phyloP scores from a whole-genome alignment of 2,113 vertebrate species.

The Heteronetta atricapilla region DNA sequence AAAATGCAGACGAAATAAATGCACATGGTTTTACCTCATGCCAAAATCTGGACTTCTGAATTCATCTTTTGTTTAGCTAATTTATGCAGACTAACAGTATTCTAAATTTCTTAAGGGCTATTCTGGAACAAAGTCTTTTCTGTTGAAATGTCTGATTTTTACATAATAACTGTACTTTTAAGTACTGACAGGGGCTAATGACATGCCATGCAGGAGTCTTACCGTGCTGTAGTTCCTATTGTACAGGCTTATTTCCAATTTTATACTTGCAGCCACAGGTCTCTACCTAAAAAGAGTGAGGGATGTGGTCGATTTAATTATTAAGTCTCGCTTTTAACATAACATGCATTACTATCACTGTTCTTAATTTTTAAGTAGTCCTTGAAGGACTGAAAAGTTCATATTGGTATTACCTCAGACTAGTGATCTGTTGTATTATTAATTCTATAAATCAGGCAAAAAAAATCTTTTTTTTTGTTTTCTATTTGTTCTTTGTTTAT shows the following conservation, averaged over 20 bases:
- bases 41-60: constrained; percentile 80
- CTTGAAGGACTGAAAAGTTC: constrained; percentile 8
- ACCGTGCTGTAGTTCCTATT: constrained; percentile 48
- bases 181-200: constrained; percentile 28
- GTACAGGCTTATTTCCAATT: constrained; percentile 55
- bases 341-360: constrained; percentile 48
- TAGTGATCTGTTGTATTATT: constrained; percentile 45
- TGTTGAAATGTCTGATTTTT: constrained; percentile 62
- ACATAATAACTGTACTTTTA: constrained; percentile 10
- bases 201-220: constrained; percentile 37
- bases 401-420: constrained; percentile 52
- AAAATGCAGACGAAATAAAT: constrained; percentile 87
- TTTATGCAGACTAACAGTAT: constrained; percentile 62
- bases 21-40: constrained; percentile 88
- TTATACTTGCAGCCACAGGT: constrained; percentile 61
- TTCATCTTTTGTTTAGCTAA: constrained; percentile 73
- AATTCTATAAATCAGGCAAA: constrained; percentile 39
- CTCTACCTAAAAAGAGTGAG: constrained; percentile 5
- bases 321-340: constrained; percentile 60
- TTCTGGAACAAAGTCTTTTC: constrained; percentile 45
- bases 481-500: constrained; percentile 63
- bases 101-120: constrained; percentile 69
- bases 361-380: constrained; percentile 41
- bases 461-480: not conserved
- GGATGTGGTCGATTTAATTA: constrained; percentile 46